Evolutionary conservation across 2,888 invertebrate genomes (phyloP), one percentile per base, ranked within the genome.

Genomic region (Callyntrura guangdongensis): DNA sequence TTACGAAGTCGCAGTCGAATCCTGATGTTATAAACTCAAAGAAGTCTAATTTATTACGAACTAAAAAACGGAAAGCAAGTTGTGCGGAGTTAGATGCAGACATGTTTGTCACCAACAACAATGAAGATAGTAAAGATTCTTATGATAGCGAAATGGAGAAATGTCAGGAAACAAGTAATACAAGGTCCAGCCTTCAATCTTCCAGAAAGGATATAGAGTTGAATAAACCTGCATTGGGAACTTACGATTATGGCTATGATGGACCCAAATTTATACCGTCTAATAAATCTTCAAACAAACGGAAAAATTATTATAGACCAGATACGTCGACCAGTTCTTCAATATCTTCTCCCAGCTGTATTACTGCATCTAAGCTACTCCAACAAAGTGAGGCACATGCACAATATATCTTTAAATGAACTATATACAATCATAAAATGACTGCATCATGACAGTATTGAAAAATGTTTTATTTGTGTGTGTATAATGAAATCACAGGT

Each of bases 321-420:
- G 77, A 72, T 85, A 72, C 84, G 22, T 17, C 72, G 0, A 25
- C 67, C 1, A 17, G 12, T 49, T 36, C 82, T 4, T 11, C 61
- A 2, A 12, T 47, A n/a, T 9, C 61, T 1, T 53, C 85, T 49
- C 47, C 83, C 1, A 82, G 82, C 27, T 89, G 81, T 17, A 87
- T 93, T 3, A 93, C 93, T 14, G 93, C 93, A 0, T 93, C 93
- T 6, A 85, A 93, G 27, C 22, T 93, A 9, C 25, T 92, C 6
- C 93, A 93, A 17, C 93, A 93, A 82, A 92, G 92, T 92, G 90
- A 61, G 25, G 11, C n/a, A n/a, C n/a, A n/a, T n/a, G n/a, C n/a
- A 36, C 11, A 36, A 22, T 17, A 17, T 59, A 17, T 8, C 3
- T 17, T 2, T 59, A 17, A 45, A n/a, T n/a, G n/a, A n/a, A n/a